Base-by-base conservation (phyloP, 2,888 invertebrate genomes). In the Actias luna region DNA sequence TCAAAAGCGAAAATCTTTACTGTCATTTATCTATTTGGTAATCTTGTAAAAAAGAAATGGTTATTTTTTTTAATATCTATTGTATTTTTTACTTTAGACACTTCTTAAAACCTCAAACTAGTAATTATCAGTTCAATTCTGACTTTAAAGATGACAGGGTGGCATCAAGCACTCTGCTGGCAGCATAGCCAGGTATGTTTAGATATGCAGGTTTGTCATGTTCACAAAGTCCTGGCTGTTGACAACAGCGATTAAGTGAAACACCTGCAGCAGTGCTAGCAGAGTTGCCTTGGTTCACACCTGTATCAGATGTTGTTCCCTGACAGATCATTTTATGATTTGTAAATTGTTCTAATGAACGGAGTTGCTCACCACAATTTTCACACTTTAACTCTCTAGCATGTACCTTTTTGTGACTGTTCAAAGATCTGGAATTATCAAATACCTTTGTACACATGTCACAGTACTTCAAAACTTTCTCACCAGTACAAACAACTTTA, bases 401-500 rank as follows among this genome's bases (percentile, higher is more conserved):
- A 82, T 93, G 93, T 65, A 93, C 92, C 76, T 93, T 93, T 72
- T 92, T 92, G 82, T 93, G 93, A 76, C 93, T 93, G 74, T 93
- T 93, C 50, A 93, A 79, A 46, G 93, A 93, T 75, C 93, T 86
- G 61, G 93, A 93, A 75, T 93, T 93, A 72, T 93, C 93, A 84
- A 93, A 93, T 42, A 93, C 93, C 80, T 93, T 93, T 63, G 92
- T 87, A 75, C 93, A 93, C 93, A 93, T 93, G 83, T 93, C 93
- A 79, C 93, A 93, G 75, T 87, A 93, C 72, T 93, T 93, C 62
- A 93, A 79, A 63, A 88, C 85, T 72, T 92, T 93, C 69, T 93
- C 93, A 46, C 93, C 93, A 39, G 93, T 93, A 73, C 93, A 93
- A 12, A 93, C 93, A 60, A 93, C 91, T 71, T 92, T 92, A 71